phyloP scores from a whole-genome alignment of 2,797 vertebrate genomes.

The Carapus acus region DNA sequence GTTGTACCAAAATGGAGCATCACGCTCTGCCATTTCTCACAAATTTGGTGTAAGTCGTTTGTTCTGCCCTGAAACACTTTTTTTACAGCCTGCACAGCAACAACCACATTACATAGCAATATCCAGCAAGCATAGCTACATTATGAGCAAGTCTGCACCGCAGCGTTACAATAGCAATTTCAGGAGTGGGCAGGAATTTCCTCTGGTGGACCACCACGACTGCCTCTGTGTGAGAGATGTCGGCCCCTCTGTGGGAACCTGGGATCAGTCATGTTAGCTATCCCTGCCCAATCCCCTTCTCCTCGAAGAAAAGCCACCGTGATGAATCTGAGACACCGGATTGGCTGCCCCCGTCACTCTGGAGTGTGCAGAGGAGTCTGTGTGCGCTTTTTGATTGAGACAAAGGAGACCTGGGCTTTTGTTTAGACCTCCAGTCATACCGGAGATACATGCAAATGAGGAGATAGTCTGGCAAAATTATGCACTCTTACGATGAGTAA shows the following conservation, averaged over 20 bases:
- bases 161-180: slow-evolving; percentile 56
- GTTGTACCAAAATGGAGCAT: slow-evolving; percentile 20
- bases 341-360: slow-evolving; percentile 37
- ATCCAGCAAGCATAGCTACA: slow-evolving; percentile 34
- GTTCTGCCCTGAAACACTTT: slow-evolving; percentile 25
- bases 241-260: slow-evolving; percentile 53
- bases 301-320: slow-evolving; percentile 62
- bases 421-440: slow-evolving; percentile 28
- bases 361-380: slow-evolving; percentile 5
- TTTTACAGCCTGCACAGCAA: no score
- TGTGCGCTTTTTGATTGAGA: slow-evolving; percentile 30
- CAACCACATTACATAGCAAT: slow-evolving; percentile 35
- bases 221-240: slow-evolving; percentile 67
- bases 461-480: slow-evolving; percentile 37
- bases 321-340: slow-evolving; percentile 53
- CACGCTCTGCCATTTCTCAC: slow-evolving; percentile 27
- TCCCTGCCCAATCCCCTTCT: slow-evolving; percentile 48
- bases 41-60: slow-evolving; percentile 18
- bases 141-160: slow-evolving; percentile 44
- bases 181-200: slow-evolving; percentile 56
- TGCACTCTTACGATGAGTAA: slow-evolving; percentile 44
- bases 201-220: slow-evolving; percentile 51
- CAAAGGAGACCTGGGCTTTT: slow-evolving; percentile 28
- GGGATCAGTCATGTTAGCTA: slow-evolving; percentile 63
- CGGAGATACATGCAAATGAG: slow-evolving; percentile 57